These are phyloP conservation scores for Vombatus ursinus DNA, from an alignment of 2,113 vertebrate species.

Conservation along the genomic window DNA sequence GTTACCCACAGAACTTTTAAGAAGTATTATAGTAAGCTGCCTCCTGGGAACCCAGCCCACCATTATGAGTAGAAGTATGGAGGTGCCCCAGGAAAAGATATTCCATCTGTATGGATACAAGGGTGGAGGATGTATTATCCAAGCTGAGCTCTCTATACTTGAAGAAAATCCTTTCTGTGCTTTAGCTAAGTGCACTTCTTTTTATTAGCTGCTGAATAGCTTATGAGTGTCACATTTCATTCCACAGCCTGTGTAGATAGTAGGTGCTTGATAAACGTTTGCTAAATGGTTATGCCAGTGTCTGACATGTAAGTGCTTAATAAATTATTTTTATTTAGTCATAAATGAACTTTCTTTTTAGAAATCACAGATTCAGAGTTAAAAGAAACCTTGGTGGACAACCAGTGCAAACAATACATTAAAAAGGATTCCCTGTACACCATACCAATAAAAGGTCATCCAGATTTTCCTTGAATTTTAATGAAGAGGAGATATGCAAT, in stretches of 20 bases:
- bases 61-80: not conserved
- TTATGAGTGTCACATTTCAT: not conserved
- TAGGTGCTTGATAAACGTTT: not conserved
- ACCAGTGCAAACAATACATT: not conserved
- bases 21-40: not conserved
- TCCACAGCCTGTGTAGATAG: not conserved
- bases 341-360: not conserved
- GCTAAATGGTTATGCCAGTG: not conserved
- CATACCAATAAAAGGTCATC: not conserved
- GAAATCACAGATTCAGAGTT: not conserved
- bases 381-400: not conserved
- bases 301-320: not conserved
- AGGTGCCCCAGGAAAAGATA: not conserved
- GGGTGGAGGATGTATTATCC: not conserved
- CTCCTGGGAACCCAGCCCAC: not conserved
- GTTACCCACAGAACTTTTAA: not conserved
- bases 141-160: not conserved
- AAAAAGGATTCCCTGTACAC: not conserved
- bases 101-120: not conserved
- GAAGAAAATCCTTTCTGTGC: not conserved
- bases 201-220: not conserved
- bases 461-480: not conserved
- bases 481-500: not conserved
- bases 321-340: not conserved
- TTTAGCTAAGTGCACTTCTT: not conserved